Evolutionary conservation across 2,113 vertebrate species (phyloP).

Genomic region (Anser cygnoides): DNA sequence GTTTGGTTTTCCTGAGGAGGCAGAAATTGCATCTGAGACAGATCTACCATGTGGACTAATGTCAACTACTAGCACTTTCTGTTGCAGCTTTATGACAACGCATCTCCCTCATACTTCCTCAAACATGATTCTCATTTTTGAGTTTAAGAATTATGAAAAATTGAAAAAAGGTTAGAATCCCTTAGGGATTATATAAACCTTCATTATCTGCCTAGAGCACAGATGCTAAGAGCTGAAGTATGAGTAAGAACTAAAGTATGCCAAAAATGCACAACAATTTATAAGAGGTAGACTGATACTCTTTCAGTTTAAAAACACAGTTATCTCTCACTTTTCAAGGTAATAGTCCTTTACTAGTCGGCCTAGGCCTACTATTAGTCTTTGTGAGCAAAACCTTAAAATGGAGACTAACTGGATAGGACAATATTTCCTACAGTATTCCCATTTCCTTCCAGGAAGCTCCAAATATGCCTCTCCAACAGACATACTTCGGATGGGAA

Average conservation of each 20-base stretch:
- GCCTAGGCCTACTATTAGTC: background rate
- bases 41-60: background rate
- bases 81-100: background rate
- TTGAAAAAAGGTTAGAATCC: slow-evolving; percentile 6
- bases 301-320: background rate
- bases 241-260: background rate
- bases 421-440: background rate
- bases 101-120: background rate
- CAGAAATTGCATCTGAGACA: background rate
- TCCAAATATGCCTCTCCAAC: background rate
- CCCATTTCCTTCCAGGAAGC: background rate
- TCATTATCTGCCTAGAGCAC: background rate
- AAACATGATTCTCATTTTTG: background rate
- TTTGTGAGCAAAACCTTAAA: background rate
- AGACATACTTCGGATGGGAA: background rate
- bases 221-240: background rate
- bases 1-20: background rate
- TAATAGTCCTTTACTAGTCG: background rate
- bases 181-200: slow-evolving; percentile 17
- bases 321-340: background rate
- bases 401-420: background rate
- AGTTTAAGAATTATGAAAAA: background rate
- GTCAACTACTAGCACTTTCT: background rate
- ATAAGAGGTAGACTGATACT: slow-evolving; percentile 5
- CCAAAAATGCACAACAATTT: background rate